A percentile compares a stretch with the other conserved stretches of the same genome.
phyloP scores from a whole-genome alignment of 2,113 vertebrate genomes.

The Myrmecophaga tridactyla region DNA sequence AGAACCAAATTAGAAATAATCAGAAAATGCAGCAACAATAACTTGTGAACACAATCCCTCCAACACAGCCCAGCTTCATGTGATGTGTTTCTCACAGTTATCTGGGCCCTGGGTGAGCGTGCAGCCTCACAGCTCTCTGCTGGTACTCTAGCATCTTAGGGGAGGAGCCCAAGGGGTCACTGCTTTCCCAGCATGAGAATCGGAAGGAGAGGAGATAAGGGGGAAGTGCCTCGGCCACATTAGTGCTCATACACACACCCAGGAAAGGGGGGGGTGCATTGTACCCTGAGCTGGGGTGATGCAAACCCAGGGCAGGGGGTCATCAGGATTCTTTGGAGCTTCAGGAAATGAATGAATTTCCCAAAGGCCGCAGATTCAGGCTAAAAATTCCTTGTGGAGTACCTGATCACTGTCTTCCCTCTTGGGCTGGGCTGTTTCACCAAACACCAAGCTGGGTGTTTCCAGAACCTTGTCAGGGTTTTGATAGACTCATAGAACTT shows the following conservation, averaged over 20 bases:
- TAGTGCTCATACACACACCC: not conserved
- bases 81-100: not conserved
- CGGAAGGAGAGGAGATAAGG: not conserved
- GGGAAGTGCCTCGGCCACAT: not conserved
- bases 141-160: not conserved
- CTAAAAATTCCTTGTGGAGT: not conserved
- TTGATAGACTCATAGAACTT: slow-evolving; percentile 39
- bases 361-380: not conserved
- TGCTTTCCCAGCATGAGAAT: slow-evolving; percentile 32
- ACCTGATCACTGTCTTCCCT: not conserved
- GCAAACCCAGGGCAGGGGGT: not conserved
- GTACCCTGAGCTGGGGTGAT: not conserved
- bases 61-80: not conserved
- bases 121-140: not conserved
- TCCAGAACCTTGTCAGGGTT: slow-evolving; percentile 13
- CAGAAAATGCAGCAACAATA: slow-evolving; percentile 11
- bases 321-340: not conserved
- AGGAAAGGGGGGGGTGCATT: not conserved
- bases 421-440: not conserved
- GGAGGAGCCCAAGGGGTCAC: not conserved
- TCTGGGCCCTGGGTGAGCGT: not conserved
- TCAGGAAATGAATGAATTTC: not conserved
- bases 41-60: not conserved
- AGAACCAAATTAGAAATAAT: not conserved
- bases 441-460: not conserved